Conservation (phyloP, 2,113 vertebrate genomes). For the Pygathrix nemaeus region DNA sequence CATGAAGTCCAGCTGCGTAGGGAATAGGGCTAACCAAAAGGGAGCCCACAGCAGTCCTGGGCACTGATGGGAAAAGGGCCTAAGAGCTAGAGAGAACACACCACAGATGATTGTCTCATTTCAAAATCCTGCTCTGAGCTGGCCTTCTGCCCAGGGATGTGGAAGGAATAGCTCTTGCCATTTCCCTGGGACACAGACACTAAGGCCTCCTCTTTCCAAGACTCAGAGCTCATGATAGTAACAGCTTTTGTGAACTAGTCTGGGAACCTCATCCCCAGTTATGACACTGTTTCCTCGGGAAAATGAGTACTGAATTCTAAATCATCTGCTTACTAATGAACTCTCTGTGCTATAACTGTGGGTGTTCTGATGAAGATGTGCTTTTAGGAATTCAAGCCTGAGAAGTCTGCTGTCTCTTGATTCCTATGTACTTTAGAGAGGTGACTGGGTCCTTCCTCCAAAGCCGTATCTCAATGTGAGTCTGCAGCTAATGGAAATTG, state of each 20-base stretch:
- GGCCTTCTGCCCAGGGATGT: slow-evolving; percentile 55
- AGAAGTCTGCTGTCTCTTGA: slow-evolving; percentile 22
- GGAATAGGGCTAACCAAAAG: neutral
- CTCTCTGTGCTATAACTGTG: slow-evolving; percentile 23
- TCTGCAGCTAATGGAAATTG: neutral
- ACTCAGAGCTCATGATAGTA: slow-evolving; percentile 51
- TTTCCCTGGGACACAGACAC: slow-evolving; percentile 34
- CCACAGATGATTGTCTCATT: slow-evolving; percentile 44
- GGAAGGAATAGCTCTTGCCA: slow-evolving; percentile 51
- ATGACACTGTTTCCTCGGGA: slow-evolving; percentile 67
- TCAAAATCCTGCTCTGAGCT: slow-evolving; percentile 47
- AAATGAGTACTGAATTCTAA: slow-evolving; percentile 61
- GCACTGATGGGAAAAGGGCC: neutral
- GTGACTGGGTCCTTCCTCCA: neutral
- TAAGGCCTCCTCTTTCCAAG: slow-evolving; percentile 44
- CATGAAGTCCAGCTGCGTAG: accelerated
- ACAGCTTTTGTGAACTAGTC: slow-evolving; percentile 40
- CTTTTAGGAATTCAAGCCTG: neutral
- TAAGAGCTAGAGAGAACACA: neutral
- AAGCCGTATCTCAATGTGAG: neutral
- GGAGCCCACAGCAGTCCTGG: neutral
- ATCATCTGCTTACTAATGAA: slow-evolving; percentile 62
- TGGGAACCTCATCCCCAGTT: slow-evolving; percentile 53
- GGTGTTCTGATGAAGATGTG: neutral
- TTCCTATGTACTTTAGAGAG: neutral